A percentile compares a stretch with the other conserved stretches of the same genome.
Evolutionary conservation across 2,797 vertebrate genomes (phyloP).

Genomic region (Cyclopterus lumpus): DNA sequence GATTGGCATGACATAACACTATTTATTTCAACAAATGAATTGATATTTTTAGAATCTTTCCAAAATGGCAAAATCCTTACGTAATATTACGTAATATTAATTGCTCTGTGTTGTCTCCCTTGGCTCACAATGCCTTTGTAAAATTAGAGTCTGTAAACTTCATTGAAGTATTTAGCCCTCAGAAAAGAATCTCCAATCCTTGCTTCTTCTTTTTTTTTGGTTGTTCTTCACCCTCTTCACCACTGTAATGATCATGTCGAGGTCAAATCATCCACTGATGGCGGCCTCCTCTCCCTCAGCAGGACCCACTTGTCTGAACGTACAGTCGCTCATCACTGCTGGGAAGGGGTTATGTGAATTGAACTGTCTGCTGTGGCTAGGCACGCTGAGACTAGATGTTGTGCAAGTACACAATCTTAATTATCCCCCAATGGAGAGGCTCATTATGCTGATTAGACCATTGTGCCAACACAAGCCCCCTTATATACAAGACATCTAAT

Average conservation of each 20-base stretch:
- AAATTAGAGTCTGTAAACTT: slow-evolving; percentile 26
- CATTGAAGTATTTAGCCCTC: slow-evolving; percentile 34
- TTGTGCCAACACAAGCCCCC: slow-evolving; percentile 69
- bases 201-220: neutral
- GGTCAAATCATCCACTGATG: slow-evolving; percentile 47
- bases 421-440: slow-evolving; percentile 77
- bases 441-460: slow-evolving; percentile 80
- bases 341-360: slow-evolving; percentile 44
- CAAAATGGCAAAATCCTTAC: slow-evolving; percentile 6
- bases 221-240: slow-evolving; percentile 19
- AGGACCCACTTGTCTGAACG: slow-evolving; percentile 41
- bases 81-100: slow-evolving; percentile 25
- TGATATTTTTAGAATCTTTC: slow-evolving; percentile 27
- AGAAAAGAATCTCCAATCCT: slow-evolving; percentile 17
- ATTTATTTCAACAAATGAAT: slow-evolving; percentile 1
- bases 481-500: slow-evolving; percentile 78
- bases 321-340: slow-evolving; percentile 47
- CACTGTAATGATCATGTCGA: slow-evolving; percentile 55
- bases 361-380: slow-evolving; percentile 56
- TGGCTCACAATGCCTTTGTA: slow-evolving; percentile 21
- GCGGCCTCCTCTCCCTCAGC: slow-evolving; percentile 20
- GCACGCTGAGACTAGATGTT: slow-evolving; percentile 67
- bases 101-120: slow-evolving; percentile 20
- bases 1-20: neutral
- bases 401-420: slow-evolving; percentile 74